Evolutionary conservation across 2,113 vertebrate genomes (phyloP).

Genomic region (Percopsis transmontana): DNA sequence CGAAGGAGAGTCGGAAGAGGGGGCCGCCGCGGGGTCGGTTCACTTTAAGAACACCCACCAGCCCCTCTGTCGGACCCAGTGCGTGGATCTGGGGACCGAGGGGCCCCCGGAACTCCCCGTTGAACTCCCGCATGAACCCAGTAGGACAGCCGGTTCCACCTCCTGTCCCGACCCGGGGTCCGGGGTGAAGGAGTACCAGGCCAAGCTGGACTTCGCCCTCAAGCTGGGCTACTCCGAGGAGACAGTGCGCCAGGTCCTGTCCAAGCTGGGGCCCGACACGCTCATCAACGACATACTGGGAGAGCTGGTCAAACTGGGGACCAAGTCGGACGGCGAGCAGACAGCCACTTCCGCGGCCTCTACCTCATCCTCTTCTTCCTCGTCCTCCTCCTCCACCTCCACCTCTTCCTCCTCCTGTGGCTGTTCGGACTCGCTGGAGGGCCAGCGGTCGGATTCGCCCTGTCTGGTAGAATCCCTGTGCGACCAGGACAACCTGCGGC

Average conservation of each 20-base stretch:
- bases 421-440: conserved; percentile 79
- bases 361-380: conserved; percentile 56
- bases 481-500: conserved; percentile 92
- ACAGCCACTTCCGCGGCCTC: conserved; percentile 73
- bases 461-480: conserved; percentile 79
- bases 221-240: conserved; percentile 97
- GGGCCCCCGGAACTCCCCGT: conserved; percentile 81
- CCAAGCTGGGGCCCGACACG: conserved; percentile 92
- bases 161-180: conserved; percentile 63
- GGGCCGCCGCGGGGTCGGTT: conserved; percentile 66
- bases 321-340: conserved; percentile 88
- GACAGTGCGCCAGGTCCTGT: conserved; percentile 90
- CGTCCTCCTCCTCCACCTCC: conserved; percentile 65
- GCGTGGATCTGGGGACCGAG: conserved; percentile 85
- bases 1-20: conserved; percentile 5
- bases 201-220: conserved; percentile 96
- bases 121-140: conserved; percentile 49
- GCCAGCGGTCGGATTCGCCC: conserved; percentile 86
- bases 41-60: conserved; percentile 80
- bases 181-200: conserved; percentile 84
- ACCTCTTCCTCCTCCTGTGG: conserved; percentile 77
- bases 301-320: conserved; percentile 96
- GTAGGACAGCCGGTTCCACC: background rate
- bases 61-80: conserved; percentile 86
- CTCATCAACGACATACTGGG: conserved; percentile 97